Base-by-base conservation (phyloP, 30 jellyfish, hydroid and myxozoan genomes). In the Rhopilema esculentum region DNA sequence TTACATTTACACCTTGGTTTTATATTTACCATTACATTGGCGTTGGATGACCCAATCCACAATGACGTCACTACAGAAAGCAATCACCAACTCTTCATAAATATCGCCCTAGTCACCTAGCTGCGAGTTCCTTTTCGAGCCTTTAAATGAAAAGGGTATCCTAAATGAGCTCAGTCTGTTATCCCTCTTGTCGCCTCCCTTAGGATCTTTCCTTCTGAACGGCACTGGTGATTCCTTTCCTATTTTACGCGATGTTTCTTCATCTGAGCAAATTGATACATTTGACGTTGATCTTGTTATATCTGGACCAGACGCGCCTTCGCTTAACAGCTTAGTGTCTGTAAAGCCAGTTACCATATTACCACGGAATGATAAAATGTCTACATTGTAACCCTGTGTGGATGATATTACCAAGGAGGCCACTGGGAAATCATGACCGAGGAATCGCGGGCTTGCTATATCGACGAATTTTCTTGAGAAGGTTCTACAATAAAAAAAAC, bases 231-330 rank as follows among this genome's bases (percentile, higher is more conserved):
- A 88, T 27, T 86, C 92, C 66, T 78, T 85, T 4, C 96, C 97
- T 62, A 95, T 95, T 27, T 67, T 87, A 27, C 92, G 93, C 33
- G 97, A 89, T 32, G 99, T 95, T 82, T 95, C 99, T 70, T 95
- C 99, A 71, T 95, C 99, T 21, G 99, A 89, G 71, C 95, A 77
- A n/a, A 95, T 95, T 0, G 99, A 95, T 52, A 78, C 95, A 75
- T 79, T 85, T 21, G 99, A 95, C 4, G 97, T 27, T 19, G 97
- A 80, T 53, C 96, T 95, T 16, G 64, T 72, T 18, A 84, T 74
- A 66, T 72, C 94, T 6, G 83, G 88, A 18, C 94, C 94, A 62
- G 53, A 20, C 23, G 87, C 93, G 73, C 95, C 83, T 27, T 81
- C 85, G 80, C 76, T 91, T 21, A 84, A 24, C 75, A 71, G 74